Percentiles rank a stretch among this genome's conserved stretches.
Conservation (phyloP, 2,888 invertebrate species). For the Amiota minor region DNA sequence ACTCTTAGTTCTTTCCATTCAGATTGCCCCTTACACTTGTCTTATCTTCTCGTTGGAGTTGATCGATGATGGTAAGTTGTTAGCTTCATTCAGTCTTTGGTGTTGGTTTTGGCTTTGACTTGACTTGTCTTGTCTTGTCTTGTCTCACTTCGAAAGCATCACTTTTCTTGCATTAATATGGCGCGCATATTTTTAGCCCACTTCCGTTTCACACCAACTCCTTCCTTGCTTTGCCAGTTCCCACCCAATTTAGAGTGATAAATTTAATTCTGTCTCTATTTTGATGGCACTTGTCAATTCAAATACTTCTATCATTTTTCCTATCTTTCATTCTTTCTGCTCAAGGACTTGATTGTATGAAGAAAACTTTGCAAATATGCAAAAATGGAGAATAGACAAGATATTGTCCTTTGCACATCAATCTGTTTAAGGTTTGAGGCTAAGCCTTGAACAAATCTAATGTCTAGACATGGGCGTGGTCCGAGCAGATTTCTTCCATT, state of each 20-base stretch:
- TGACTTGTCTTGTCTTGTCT: not conserved
- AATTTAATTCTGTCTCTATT: conserved; percentile 68
- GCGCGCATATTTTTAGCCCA: conserved; percentile 17
- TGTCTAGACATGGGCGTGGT: too few species aligned
- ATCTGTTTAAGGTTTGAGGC: conserved; percentile 34
- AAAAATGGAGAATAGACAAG: too few species aligned
- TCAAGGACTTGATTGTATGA: too few species aligned
- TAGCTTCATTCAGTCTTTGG: not conserved
- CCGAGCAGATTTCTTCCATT: too few species aligned
- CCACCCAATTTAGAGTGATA: conserved; percentile 56
- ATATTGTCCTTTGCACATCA: conserved; percentile 42
- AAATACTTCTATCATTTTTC: conserved; percentile 63
- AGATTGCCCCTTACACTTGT: not conserved
- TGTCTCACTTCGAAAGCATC: conserved; percentile 8
- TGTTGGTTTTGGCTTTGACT: not conserved
- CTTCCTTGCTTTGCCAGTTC: conserved; percentile 38
- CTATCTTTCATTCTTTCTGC: conserved; percentile 46
- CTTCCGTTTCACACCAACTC: not conserved
- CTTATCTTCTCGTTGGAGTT: conserved; percentile 53
- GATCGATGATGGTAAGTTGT: conserved; percentile 61
- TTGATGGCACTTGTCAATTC: conserved; percentile 68
- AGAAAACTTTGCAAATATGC: too few species aligned
- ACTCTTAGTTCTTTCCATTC: conserved; percentile 1
- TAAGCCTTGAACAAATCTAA: conserved; percentile 37
- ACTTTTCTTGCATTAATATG: conserved; percentile 13